phyloP scores from a whole-genome alignment of 2,888 invertebrate genomes.

The Lasioglossum figueresi region DNA sequence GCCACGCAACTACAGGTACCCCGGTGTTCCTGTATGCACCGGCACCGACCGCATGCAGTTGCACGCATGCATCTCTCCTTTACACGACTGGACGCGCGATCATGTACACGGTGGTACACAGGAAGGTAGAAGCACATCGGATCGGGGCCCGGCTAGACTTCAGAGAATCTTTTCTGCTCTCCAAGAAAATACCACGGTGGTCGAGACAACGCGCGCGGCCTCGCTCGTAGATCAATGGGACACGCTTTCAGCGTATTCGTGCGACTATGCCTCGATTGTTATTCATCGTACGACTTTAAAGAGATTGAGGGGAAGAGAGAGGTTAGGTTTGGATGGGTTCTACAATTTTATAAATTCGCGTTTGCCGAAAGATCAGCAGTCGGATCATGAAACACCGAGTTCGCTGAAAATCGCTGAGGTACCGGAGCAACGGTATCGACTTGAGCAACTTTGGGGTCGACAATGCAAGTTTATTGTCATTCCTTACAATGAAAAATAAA shows the following conservation, averaged over 20 bases:
- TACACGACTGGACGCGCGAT: neutral
- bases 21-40: conserved; percentile 56
- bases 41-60: conserved; percentile 17
- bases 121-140: conserved; percentile 4
- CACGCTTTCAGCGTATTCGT: conserved; percentile 70
- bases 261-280: conserved; percentile 67
- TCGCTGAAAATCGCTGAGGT: no score
- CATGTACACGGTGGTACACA: conserved; percentile 18
- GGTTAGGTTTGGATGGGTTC: neutral
- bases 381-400: no score
- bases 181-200: conserved; percentile 51
- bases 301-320: conserved; percentile 36
- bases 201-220: conserved; percentile 56
- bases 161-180: neutral
- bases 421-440: no score
- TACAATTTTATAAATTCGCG: no score
- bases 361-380: no score
- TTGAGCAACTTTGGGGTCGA: no score
- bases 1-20: neutral
- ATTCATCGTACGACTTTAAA: conserved; percentile 62
- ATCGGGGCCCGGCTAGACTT: neutral
- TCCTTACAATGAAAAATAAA: no score
- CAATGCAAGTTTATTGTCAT: no score
- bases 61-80: conserved; percentile 40
- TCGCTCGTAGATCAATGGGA: conserved; percentile 73